phyloP scores from a whole-genome alignment of 2,888 invertebrate species.

The Archips xylosteana region DNA sequence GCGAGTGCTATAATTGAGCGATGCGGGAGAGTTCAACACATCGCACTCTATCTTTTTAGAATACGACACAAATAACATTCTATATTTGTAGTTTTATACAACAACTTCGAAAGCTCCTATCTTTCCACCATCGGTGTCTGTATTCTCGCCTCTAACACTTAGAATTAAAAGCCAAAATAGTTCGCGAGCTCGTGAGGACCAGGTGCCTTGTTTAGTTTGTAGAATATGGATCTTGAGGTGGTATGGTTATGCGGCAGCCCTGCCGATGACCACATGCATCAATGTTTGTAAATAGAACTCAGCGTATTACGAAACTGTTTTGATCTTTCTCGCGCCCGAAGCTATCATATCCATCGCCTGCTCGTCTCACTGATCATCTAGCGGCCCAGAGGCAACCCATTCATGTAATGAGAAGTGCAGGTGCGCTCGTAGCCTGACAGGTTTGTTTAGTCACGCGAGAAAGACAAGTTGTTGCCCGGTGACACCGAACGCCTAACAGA shows the following conservation, averaged over 20 bases:
- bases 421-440: conserved; percentile 47
- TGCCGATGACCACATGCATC: conserved; percentile 85
- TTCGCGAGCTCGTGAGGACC: conserved; percentile 47
- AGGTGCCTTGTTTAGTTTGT: conserved; percentile 68
- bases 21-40: conserved; percentile 85
- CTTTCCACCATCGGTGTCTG: conserved; percentile 51
- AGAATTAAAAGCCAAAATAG: conserved; percentile 55
- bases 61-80: conserved; percentile 85
- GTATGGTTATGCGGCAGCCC: conserved; percentile 81
- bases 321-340: conserved; percentile 60
- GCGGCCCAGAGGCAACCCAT: conserved; percentile 47
- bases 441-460: conserved; percentile 48
- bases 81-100: conserved; percentile 84
- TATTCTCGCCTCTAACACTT: conserved; percentile 60
- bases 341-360: conserved; percentile 61
- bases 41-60: conserved; percentile 85
- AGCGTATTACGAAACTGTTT: conserved; percentile 66
- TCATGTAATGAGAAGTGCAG: conserved; percentile 53
- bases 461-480: conserved; percentile 58
- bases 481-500: conserved; percentile 67
- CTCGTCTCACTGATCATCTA: conserved; percentile 51
- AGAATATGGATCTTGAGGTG: conserved; percentile 76
- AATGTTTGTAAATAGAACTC: conserved; percentile 84
- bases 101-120: conserved; percentile 73
- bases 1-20: conserved; percentile 84